These are phyloP conservation scores for Drosophila planitibia DNA, from an alignment of 2,888 invertebrate genomes.

Conservation along the genomic window DNA sequence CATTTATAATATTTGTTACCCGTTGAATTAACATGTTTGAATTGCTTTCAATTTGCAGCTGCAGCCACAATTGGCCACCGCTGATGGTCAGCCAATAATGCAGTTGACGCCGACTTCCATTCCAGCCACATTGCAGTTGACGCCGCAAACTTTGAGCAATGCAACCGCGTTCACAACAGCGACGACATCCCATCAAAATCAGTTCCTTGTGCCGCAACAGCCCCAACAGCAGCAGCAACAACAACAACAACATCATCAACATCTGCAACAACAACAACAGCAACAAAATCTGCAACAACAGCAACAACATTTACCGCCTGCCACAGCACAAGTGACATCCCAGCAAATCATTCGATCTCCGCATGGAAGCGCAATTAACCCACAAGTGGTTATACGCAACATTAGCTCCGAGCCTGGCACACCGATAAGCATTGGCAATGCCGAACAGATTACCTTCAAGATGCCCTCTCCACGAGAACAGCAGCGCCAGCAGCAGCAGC, in stretches of 20 bases:
- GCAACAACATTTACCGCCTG: slow-evolving; percentile 42
- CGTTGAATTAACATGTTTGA: background rate
- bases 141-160: slow-evolving; percentile 76
- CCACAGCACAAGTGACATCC: slow-evolving; percentile 63
- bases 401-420: slow-evolving; percentile 40
- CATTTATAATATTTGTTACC: background rate
- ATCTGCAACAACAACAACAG: slow-evolving; percentile 37
- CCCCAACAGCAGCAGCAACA: slow-evolving; percentile 40
- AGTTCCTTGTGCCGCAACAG: slow-evolving; percentile 49
- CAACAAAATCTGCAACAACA: slow-evolving; percentile 28
- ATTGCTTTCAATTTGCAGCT: slow-evolving; percentile 59
- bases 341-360: slow-evolving; percentile 68
- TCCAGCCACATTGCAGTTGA: slow-evolving; percentile 84
- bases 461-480: slow-evolving; percentile 50
- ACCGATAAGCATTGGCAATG: slow-evolving; percentile 22
- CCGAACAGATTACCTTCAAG: slow-evolving; percentile 51
- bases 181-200: slow-evolving; percentile 45
- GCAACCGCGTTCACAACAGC: slow-evolving; percentile 62
- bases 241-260: slow-evolving; percentile 48
- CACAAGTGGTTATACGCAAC: slow-evolving; percentile 63
- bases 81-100: slow-evolving; percentile 85
- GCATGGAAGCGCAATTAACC: slow-evolving; percentile 21
- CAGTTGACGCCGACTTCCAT: slow-evolving; percentile 84
- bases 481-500: slow-evolving; percentile 25
- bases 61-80: slow-evolving; percentile 84